phyloP scores from a whole-genome alignment of 2,113 vertebrate species.

The Oncorhynchus kisutch region DNA sequence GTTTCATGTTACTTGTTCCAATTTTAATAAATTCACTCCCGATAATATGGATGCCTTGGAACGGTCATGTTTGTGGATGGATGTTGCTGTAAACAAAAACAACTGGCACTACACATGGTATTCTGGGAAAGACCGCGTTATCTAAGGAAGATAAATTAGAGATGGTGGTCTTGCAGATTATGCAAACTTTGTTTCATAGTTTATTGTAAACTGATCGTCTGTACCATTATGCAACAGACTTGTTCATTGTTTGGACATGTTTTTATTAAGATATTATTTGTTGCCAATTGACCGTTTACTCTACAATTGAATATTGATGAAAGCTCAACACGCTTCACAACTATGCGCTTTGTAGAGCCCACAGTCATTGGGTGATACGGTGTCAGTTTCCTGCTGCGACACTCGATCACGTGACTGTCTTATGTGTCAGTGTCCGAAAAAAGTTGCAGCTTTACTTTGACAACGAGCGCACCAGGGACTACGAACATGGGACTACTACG shows the following conservation, averaged over 20 bases:
- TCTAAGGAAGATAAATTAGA: no score
- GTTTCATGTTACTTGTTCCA: background rate
- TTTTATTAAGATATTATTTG: background rate
- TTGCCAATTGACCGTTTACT: background rate
- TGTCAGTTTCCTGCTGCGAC: background rate
- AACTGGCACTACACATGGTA: no score
- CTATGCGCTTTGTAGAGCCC: background rate
- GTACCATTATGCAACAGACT: no score
- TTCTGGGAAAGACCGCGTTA: no score
- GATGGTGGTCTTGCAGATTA: no score
- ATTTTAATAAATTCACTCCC: background rate
- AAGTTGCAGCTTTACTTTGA: background rate
- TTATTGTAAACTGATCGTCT: no score
- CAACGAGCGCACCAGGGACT: background rate
- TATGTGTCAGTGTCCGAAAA: background rate
- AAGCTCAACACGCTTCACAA: background rate
- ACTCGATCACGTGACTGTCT: background rate
- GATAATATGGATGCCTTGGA: background rate
- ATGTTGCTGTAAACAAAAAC: background rate
- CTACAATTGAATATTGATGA: background rate
- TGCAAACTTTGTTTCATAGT: no score
- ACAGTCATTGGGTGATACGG: no score
- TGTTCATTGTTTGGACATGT: no score
- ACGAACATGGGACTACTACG: slow-evolving; percentile 75
- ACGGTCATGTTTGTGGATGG: background rate